Evolutionary conservation across 2,888 invertebrate genomes (phyloP).

Genomic region (Drosophila falleni): DNA sequence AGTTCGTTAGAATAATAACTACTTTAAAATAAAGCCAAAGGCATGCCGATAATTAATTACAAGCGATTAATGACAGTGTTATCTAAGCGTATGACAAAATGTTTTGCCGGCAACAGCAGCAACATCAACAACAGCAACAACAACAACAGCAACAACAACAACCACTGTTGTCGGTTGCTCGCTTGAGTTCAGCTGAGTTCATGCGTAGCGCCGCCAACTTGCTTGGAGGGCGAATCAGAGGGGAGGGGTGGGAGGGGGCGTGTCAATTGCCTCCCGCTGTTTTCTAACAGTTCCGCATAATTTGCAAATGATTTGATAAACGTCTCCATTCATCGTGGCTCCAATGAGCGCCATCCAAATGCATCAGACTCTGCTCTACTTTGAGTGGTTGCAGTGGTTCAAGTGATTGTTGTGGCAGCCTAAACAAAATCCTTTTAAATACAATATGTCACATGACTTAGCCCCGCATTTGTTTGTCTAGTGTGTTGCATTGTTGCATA

Average conservation of each 20-base stretch:
- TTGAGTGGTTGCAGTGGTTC: conserved; percentile 21
- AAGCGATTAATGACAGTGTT: conserved; percentile 73
- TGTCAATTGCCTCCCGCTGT: conserved; percentile 40
- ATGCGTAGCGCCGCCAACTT: conserved; percentile 39
- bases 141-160: conserved; percentile 6
- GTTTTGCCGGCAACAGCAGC: conserved; percentile 29
- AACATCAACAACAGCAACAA: conserved; percentile 3
- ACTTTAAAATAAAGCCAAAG: conserved; percentile 63
- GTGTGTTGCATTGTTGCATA: conserved; percentile 15
- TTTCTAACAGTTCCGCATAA: conserved; percentile 51
- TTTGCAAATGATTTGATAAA: conserved; percentile 62
- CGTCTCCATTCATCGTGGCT: conserved; percentile 25
- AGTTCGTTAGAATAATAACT: conserved; percentile 75
- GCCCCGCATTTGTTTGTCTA: conserved; percentile 51
- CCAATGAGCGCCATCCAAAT: conserved; percentile 10
- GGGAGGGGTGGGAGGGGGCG: too few relatives aligned
- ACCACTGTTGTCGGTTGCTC: conserved; percentile 25
- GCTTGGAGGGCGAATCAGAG: neutral
- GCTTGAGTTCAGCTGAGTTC: conserved; percentile 63
- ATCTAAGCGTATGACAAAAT: conserved; percentile 67
- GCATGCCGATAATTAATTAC: conserved; percentile 68
- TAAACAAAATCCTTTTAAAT: conserved; percentile 66
- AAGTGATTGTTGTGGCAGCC: conserved; percentile 28
- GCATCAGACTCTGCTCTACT: conserved; percentile 36
- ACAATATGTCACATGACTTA: conserved; percentile 56